Evolutionary conservation across 2,797 vertebrate species (phyloP).

Genomic region (Catharus ustulatus): DNA sequence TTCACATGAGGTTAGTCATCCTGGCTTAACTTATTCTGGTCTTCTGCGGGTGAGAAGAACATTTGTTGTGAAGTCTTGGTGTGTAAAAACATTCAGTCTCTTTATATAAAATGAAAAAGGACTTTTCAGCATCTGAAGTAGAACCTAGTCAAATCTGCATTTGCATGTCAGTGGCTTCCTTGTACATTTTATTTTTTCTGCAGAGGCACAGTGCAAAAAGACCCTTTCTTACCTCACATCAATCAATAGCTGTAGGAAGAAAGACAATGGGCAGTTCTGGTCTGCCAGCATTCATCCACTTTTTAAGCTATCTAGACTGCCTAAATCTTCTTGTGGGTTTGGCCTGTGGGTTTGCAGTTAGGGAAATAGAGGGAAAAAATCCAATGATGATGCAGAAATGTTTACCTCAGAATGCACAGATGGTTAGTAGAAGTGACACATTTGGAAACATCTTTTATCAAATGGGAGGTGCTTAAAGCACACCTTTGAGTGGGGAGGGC

Average conservation of each 20-base stretch:
- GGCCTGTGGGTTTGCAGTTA: not conserved
- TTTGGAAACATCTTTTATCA: not conserved
- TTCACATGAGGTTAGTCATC: conserved; percentile 55
- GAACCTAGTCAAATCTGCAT: not conserved
- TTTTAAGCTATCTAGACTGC: not conserved
- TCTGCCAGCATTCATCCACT: not conserved
- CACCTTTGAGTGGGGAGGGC: not conserved
- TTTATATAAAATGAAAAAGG: not conserved
- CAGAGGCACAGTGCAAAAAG: not conserved
- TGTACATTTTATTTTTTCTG: not conserved
- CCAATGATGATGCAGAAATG: not conserved
- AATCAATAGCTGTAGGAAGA: not conserved
- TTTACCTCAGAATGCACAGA: not conserved
- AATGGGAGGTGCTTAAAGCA: not conserved
- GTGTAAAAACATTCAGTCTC: not conserved
- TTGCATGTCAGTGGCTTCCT: not conserved
- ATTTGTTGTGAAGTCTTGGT: not conserved
- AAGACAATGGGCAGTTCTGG: not conserved
- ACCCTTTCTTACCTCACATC: not conserved
- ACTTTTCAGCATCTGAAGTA: not conserved
- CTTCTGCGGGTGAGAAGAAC: conserved; percentile 24
- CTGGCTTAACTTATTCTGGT: conserved; percentile 71
- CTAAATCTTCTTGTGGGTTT: not conserved
- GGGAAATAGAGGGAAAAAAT: not conserved
- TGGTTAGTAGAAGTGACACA: not conserved